phyloP scores from a whole-genome alignment of 2,113 vertebrate genomes.

The Psittacara wagleri region DNA sequence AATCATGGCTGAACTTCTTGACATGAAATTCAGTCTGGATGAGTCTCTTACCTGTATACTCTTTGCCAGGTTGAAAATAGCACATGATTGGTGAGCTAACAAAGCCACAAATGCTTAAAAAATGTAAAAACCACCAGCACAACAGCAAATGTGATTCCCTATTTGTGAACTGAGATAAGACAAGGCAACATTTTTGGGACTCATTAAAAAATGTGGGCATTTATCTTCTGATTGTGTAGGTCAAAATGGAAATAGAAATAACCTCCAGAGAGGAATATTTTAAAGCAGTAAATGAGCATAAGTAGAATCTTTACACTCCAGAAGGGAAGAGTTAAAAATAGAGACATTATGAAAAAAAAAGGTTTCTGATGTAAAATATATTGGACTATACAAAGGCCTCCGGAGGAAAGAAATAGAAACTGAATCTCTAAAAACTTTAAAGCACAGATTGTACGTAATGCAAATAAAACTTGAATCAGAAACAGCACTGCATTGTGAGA shows the following conservation, averaged over 20 bases:
- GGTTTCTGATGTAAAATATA: background rate
- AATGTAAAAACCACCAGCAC: background rate
- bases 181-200: background rate
- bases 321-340: background rate
- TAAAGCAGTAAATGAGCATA: background rate
- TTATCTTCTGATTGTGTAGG: background rate
- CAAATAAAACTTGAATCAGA: background rate
- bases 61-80: background rate
- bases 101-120: background rate
- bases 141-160: background rate
- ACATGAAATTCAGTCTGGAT: background rate
- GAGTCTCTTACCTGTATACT: background rate
- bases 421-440: conserved; percentile 1
- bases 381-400: background rate
- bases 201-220: background rate
- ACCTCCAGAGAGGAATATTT: background rate
- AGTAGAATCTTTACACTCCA: background rate
- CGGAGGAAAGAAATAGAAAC: background rate
- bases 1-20: background rate
- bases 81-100: background rate
- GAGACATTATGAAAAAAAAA: background rate
- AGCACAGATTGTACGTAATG: background rate
- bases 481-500: background rate
- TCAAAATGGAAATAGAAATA: background rate
- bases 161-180: background rate